Percentiles rank a stretch among this genome's conserved stretches.
Conservation (phyloP, 2,888 invertebrate genomes). For the Tenthredo notha region DNA sequence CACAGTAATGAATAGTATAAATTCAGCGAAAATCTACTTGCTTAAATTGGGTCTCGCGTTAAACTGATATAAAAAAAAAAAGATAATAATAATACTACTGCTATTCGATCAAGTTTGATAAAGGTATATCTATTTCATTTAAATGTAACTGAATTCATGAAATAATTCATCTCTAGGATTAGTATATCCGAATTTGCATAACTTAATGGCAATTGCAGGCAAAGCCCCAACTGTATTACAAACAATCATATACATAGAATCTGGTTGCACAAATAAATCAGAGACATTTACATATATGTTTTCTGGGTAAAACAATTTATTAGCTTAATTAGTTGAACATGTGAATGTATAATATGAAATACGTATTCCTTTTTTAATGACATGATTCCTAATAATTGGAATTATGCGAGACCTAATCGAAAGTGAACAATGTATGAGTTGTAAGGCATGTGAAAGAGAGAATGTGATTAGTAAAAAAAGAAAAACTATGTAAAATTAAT, state of each 20-base stretch:
- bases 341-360: background rate
- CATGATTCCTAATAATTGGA: background rate
- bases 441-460: slow-evolving; percentile 71
- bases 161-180: background rate
- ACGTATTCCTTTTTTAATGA: background rate
- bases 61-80: background rate
- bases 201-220: background rate
- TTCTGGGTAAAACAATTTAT: background rate
- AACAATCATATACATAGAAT: background rate
- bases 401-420: slow-evolving; percentile 70
- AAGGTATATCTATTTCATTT: background rate
- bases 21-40: background rate
- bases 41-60: slow-evolving; percentile 36
- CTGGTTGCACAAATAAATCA: background rate
- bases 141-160: background rate
- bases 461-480: slow-evolving; percentile 66
- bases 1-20: background rate
- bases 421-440: slow-evolving; percentile 66
- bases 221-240: background rate
- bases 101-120: background rate
- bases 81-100: background rate
- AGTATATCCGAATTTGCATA: background rate
- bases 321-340: background rate
- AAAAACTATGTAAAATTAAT: slow-evolving; percentile 58
- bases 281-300: background rate